phyloP scores from a whole-genome alignment of 2,113 vertebrate species.

The Glaucidium brasilianum region DNA sequence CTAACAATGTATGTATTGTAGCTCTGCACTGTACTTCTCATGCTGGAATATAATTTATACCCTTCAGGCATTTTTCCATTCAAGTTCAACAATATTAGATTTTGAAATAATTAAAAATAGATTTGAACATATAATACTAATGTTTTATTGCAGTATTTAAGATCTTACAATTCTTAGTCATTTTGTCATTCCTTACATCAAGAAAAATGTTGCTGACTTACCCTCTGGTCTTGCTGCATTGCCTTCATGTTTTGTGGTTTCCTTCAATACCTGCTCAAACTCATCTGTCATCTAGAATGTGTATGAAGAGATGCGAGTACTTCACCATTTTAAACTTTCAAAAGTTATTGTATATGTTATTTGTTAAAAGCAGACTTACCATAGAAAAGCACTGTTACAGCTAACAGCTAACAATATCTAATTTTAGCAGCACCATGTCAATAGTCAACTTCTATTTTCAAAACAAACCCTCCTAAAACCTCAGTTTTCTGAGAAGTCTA shows the following conservation, averaged over 20 bases:
- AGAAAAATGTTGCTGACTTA: conserved; percentile 34
- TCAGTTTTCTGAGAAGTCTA: background rate
- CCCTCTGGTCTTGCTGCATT: conserved; percentile 4
- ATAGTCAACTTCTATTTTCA: background rate
- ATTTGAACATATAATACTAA: background rate
- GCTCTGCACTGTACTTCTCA: background rate
- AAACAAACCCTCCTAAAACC: background rate
- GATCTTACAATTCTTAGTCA: background rate
- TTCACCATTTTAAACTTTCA: background rate
- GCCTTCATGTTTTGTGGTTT: conserved; percentile 32
- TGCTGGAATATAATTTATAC: background rate
- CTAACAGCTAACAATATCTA: background rate
- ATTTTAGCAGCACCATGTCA: background rate
- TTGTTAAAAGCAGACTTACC: background rate
- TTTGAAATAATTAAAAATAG: background rate
- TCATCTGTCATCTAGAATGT: conserved; percentile 57
- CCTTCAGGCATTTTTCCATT: background rate
- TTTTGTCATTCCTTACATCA: background rate
- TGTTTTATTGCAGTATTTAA: background rate
- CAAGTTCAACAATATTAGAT: background rate
- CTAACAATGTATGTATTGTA: background rate
- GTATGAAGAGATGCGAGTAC: background rate
- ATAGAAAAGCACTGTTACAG: background rate
- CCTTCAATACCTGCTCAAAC: conserved; percentile 51
- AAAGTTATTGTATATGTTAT: background rate